Conservation (phyloP, 2,888 invertebrate species). For the Dynastes maya region DNA sequence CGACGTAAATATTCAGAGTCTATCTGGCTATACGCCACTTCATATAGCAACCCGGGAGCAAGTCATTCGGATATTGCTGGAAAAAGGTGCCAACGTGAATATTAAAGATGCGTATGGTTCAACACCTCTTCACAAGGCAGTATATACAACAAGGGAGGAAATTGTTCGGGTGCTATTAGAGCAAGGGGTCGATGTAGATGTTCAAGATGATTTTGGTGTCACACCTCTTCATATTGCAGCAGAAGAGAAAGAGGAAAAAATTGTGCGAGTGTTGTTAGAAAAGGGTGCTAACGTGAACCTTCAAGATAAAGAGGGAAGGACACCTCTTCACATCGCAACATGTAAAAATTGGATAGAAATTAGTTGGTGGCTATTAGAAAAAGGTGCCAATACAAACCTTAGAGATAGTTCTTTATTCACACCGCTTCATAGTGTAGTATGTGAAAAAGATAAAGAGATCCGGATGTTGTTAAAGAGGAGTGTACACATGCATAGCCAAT, state of each 20-base stretch:
- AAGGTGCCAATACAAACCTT: not conserved
- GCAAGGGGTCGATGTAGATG: not conserved
- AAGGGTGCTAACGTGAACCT: not conserved
- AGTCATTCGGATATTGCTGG: not conserved
- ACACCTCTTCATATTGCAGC: not conserved
- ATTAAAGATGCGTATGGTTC: not conserved
- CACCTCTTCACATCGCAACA: not conserved
- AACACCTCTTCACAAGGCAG: not conserved
- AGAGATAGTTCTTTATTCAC: not conserved
- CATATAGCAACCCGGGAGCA: not conserved
- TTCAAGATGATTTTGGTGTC: not conserved
- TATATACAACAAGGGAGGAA: not conserved
- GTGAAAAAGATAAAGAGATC: not conserved
- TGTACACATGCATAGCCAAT: not conserved
- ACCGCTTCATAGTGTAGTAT: not conserved
- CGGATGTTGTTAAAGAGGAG: not conserved
- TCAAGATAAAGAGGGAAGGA: not conserved
- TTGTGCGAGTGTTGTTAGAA: not conserved
- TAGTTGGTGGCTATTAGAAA: not conserved
- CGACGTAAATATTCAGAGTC: not conserved
- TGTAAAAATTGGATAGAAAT: not conserved
- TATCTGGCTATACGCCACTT: not conserved
- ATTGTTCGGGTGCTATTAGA: not conserved
- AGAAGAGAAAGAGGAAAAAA: not conserved
- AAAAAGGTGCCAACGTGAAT: not conserved